Percentiles rank a stretch among this genome's conserved stretches.
Evolutionary conservation across 1,140 invertebrate genomes (phyloP).

Genomic region (Acromyrmex heyeri): DNA sequence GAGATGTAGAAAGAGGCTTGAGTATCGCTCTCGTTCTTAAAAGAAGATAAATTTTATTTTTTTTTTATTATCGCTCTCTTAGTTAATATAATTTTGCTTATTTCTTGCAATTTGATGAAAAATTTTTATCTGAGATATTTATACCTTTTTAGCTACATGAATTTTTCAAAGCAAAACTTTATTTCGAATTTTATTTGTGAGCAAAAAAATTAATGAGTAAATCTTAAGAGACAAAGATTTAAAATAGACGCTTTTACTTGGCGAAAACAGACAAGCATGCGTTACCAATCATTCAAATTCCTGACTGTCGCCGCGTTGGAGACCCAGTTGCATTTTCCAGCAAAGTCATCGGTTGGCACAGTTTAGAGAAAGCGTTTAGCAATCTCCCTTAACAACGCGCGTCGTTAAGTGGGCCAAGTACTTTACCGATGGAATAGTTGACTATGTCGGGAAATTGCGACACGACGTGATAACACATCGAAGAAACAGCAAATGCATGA

Average conservation of each 20-base stretch:
- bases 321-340: slow-evolving; percentile 67
- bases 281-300: slow-evolving; percentile 66
- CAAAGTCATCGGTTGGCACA: slow-evolving; percentile 72
- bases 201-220: neutral
- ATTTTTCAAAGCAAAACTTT: neutral
- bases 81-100: neutral
- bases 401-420: slow-evolving; percentile 85
- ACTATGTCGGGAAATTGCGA: slow-evolving; percentile 78
- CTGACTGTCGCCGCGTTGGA: slow-evolving; percentile 49
- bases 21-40: neutral
- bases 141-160: neutral
- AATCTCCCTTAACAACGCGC: slow-evolving; percentile 78
- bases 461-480: slow-evolving; percentile 57
- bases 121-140: neutral
- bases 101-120: neutral
- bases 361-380: slow-evolving; percentile 78
- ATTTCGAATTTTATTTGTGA: neutral
- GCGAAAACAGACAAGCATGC: neutral
- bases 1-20: slow-evolving; percentile 8
- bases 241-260: neutral
- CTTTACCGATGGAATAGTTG: slow-evolving; percentile 79
- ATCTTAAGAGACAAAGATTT: neutral
- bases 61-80: neutral
- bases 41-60: slow-evolving; percentile 20
- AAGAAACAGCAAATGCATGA: slow-evolving; percentile 6